phyloP scores from a whole-genome alignment of 1,140 invertebrate species.

The Caerostris extrusa region DNA sequence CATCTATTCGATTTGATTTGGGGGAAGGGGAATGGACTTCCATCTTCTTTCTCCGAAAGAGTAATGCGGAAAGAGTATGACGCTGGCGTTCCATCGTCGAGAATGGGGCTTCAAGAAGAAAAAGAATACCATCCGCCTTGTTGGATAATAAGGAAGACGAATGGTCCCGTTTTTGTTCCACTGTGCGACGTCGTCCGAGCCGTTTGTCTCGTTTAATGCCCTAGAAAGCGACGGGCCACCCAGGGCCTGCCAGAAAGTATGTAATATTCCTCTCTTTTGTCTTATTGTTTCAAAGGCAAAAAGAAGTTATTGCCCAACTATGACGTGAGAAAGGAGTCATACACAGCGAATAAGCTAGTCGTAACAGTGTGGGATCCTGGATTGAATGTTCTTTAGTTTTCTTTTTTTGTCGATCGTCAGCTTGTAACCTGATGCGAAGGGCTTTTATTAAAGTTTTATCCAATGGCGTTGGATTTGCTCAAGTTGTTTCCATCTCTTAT shows the following conservation, averaged over 20 bases:
- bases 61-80: slow-evolving; percentile 7
- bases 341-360: slow-evolving; percentile 9
- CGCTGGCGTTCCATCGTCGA: background rate
- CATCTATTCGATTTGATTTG: slow-evolving; percentile 2
- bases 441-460: no score
- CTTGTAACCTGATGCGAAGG: no score
- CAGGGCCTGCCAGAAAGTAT: background rate
- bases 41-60: background rate
- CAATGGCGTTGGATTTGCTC: no score
- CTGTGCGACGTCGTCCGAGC: background rate
- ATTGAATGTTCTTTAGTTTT: background rate
- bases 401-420: no score
- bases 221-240: slow-evolving; percentile 20
- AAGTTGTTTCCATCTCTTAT: no score
- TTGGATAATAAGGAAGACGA: slow-evolving; percentile 31
- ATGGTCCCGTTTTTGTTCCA: slow-evolving; percentile 35
- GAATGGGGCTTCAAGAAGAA: background rate
- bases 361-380: background rate
- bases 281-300: background rate
- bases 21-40: background rate
- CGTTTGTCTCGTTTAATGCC: slow-evolving; percentile 46
- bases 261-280: slow-evolving; percentile 37
- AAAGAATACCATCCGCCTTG: background rate
- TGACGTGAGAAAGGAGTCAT: slow-evolving; percentile 12
- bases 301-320: slow-evolving; percentile 7